Percentiles rank a stretch among this genome's conserved stretches.
Conservation (phyloP, 30 jellyfish, hydroid and myxozoan genomes). For the Cassiopea xamachana region DNA sequence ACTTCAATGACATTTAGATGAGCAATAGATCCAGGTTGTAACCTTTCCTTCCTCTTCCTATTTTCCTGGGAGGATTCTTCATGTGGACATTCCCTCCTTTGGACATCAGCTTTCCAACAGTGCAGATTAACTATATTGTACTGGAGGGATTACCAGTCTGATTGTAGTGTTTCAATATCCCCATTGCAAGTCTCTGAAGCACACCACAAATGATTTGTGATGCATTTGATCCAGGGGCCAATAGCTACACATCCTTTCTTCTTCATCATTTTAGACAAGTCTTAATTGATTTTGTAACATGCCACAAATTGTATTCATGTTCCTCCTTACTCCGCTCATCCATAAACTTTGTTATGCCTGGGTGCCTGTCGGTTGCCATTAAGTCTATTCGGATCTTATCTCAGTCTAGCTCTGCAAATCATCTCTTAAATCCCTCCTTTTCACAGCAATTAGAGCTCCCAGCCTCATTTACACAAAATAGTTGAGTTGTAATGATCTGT, state of each 20-base stretch:
- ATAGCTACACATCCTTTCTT: slow-evolving; percentile 22
- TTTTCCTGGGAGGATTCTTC: not conserved
- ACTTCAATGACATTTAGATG: not conserved
- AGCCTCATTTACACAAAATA: not conserved
- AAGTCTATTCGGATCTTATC: not conserved
- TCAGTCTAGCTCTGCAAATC: not conserved
- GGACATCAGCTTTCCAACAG: not conserved
- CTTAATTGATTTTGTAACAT: slow-evolving; percentile 22
- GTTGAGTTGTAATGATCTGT: slow-evolving; percentile 18
- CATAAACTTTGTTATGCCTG: slow-evolving; percentile 20
- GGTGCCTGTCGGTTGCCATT: slow-evolving; percentile 45
- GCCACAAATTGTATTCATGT: slow-evolving; percentile 42
- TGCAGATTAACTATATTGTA: slow-evolving; percentile 16
- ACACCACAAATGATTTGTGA: slow-evolving; percentile 24
- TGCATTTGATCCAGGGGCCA: not conserved
- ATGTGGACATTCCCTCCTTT: not conserved
- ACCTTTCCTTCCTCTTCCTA: not conserved
- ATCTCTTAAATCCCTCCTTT: slow-evolving; percentile 28
- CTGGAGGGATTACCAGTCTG: slow-evolving; percentile 14
- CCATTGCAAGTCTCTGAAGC: slow-evolving; percentile 12
- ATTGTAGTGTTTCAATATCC: not conserved
- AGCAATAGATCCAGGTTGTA: slow-evolving; percentile 3
- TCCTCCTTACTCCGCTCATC: slow-evolving; percentile 3
- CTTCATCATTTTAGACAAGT: slow-evolving; percentile 7
- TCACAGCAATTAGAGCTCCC: slow-evolving; percentile 31